Percentiles rank a stretch among this genome's conserved stretches.
Conservation (phyloP, 2,888 invertebrate species). For the Andrena fulva region DNA sequence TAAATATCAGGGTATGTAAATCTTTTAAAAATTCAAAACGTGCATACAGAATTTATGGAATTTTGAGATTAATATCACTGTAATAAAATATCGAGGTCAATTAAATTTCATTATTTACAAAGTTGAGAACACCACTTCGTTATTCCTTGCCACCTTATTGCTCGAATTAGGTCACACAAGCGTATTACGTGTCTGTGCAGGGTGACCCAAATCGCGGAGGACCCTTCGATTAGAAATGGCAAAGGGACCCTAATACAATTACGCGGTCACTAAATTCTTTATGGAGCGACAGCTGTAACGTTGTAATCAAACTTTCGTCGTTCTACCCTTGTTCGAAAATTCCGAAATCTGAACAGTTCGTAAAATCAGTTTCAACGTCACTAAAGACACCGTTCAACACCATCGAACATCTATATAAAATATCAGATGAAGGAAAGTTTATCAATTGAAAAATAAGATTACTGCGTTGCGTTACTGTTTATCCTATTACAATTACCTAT, state of each 20-base stretch:
- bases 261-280: conserved; percentile 33
- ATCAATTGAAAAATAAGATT: no score
- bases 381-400: background rate
- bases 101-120: background rate
- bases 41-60: no score
- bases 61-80: no score
- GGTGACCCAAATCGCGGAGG: background rate
- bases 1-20: no score
- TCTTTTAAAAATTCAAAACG: no score
- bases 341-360: background rate
- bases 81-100: no score
- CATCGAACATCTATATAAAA: no score
- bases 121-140: background rate
- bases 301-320: conserved; percentile 5
- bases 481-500: no score
- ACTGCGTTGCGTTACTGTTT: no score
- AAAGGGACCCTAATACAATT: conserved; percentile 17
- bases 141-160: background rate
- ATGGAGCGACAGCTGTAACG: background rate
- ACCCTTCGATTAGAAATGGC: conserved; percentile 19
- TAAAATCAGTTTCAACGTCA: background rate
- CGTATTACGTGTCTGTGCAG: background rate
- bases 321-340: background rate
- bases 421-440: no score
- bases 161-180: background rate